Percentiles rank a stretch among this genome's conserved stretches.
Conservation (phyloP, 2,113 vertebrate species). For the Limnothrissa miodon region DNA sequence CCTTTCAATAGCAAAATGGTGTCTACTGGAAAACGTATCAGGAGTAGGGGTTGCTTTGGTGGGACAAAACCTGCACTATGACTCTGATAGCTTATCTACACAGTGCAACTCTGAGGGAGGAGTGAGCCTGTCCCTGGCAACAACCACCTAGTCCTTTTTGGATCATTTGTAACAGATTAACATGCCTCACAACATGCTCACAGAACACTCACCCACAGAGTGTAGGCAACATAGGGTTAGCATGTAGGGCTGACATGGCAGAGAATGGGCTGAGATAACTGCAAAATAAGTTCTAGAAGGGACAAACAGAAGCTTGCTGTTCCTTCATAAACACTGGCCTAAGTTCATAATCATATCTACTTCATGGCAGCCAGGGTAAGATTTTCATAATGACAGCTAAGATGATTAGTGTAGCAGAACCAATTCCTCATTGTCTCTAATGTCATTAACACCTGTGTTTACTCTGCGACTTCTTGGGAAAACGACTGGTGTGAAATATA, state of each 20-base stretch:
- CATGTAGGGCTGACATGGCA: neutral
- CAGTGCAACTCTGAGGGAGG: constrained; percentile 15
- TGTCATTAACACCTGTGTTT: too few relatives aligned
- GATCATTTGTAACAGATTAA: constrained; percentile 13
- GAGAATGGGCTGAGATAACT: too few relatives aligned
- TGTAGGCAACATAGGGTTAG: neutral
- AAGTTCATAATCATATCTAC: too few relatives aligned
- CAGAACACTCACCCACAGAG: neutral
- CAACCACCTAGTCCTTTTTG: neutral
- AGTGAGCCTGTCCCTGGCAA: neutral
- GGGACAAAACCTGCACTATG: neutral
- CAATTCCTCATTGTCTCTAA: too few relatives aligned
- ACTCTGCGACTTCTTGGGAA: too few relatives aligned
- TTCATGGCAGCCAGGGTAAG: too few relatives aligned
- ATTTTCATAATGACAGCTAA: too few relatives aligned
- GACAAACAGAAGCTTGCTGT: too few relatives aligned
- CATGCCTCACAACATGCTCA: neutral
- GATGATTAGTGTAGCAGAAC: too few relatives aligned
- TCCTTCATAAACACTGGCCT: too few relatives aligned
- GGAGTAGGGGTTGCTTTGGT: neutral
- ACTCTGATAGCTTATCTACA: constrained; percentile 37
- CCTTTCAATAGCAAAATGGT: neutral
- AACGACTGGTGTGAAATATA: too few relatives aligned
- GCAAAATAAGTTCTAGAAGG: too few relatives aligned
- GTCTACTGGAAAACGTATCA: neutral